A percentile compares a stretch with the other conserved stretches of the same genome.
Evolutionary conservation across 1,140 invertebrate genomes (phyloP).

Genomic region (Drosophila lacertosa): DNA sequence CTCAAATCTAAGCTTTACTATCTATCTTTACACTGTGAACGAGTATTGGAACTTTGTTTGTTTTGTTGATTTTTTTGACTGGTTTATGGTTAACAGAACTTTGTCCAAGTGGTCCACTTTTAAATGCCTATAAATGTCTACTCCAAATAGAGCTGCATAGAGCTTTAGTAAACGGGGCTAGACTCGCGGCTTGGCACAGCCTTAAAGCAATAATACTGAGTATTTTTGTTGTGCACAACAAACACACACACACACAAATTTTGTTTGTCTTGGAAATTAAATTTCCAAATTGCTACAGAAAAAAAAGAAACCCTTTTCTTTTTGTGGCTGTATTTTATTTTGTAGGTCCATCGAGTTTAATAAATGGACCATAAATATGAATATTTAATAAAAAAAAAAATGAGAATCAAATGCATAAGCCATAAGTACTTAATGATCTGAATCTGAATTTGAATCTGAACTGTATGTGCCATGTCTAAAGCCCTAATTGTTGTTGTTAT

Average conservation of each 20-base stretch:
- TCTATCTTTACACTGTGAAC: too few relatives aligned
- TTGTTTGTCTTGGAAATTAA: conserved; percentile 59
- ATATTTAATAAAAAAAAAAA: too few relatives aligned
- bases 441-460: conserved; percentile 67
- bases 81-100: conserved; percentile 65
- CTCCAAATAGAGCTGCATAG: conserved; percentile 16
- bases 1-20: too few relatives aligned
- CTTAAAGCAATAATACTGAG: conserved; percentile 77
- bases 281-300: conserved; percentile 47
- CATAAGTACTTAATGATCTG: conserved; percentile 51
- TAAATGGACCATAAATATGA: conserved; percentile 35
- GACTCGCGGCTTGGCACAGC: conserved; percentile 44
- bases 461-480: conserved; percentile 77
- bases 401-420: conserved; percentile 4
- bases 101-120: conserved; percentile 71
- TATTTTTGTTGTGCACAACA: conserved; percentile 74
- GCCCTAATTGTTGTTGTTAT: conserved; percentile 76
- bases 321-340: conserved; percentile 40
- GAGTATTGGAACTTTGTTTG: too few relatives aligned
- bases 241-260: too few relatives aligned
- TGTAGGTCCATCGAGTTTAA: conserved; percentile 27
- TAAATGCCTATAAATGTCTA: conserved; percentile 44
- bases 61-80: conserved; percentile 6
- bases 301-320: background rate
- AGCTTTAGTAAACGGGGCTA: conserved; percentile 3